A percentile compares a stretch with the other conserved stretches of the same genome.
These are phyloP conservation scores for Catalaphyllia jardinei DNA, from an alignment of 64 coral and sea anemone genomes.

Conservation along the genomic window DNA sequence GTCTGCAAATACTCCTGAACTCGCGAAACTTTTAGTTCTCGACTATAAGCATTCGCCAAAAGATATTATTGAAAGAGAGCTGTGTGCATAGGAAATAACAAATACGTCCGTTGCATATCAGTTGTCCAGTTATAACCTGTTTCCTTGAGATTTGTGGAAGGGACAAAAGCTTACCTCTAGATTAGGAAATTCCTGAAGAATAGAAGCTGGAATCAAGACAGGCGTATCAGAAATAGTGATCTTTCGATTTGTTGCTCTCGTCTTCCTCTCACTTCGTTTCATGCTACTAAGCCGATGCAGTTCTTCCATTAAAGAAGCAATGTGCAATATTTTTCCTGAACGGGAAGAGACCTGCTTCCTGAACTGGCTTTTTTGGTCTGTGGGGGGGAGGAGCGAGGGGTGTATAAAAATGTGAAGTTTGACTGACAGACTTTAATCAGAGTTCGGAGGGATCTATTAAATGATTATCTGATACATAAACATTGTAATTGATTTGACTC, in stretches of 20 bases:
- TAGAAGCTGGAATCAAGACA: neutral
- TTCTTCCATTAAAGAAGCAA: neutral
- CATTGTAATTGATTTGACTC: too few relatives aligned
- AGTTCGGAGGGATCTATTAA: too few relatives aligned
- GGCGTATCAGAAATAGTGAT: neutral
- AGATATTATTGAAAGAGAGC: too few relatives aligned
- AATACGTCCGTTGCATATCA: neutral
- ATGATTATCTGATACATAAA: too few relatives aligned
- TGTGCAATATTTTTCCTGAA: neutral
- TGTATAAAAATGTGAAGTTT: too few relatives aligned
- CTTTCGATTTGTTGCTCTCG: neutral
- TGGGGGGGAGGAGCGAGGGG: neutral
- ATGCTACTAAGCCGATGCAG: neutral
- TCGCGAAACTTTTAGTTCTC: neutral
- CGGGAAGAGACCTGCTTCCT: neutral
- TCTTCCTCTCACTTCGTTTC: neutral
- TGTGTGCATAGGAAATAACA: too few relatives aligned
- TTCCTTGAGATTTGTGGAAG: too few relatives aligned
- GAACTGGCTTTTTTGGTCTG: neutral
- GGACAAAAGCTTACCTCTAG: neutral
- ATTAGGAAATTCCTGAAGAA: neutral
- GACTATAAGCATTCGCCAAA: too few relatives aligned
- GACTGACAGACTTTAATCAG: neutral
- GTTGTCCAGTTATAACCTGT: too few relatives aligned
- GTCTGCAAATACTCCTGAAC: neutral